These are phyloP conservation scores for Saxidomus purpurata DNA, from an alignment of 1,140 invertebrate genomes.

Conservation along the genomic window DNA sequence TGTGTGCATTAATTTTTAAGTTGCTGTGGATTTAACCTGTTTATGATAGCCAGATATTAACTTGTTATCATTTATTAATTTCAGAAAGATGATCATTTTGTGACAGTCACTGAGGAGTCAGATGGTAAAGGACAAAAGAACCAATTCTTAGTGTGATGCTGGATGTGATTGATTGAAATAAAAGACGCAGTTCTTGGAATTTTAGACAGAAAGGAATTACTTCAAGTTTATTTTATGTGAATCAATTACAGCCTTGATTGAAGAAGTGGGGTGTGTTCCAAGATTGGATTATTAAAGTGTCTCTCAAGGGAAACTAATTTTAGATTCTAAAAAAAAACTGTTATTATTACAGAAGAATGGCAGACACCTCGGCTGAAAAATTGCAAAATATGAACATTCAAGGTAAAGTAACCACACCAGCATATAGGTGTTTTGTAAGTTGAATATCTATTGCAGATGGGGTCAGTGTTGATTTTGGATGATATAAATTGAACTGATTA, in stretches of 20 bases:
- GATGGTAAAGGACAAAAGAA: not conserved
- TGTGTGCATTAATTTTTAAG: not conserved
- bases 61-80: constrained; percentile 3
- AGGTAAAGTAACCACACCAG: not conserved
- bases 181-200: not conserved
- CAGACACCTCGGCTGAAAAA: not conserved
- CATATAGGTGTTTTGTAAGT: too few species aligned
- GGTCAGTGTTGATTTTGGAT: too few species aligned
- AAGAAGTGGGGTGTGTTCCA: not conserved
- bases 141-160: too few species aligned
- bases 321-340: not conserved
- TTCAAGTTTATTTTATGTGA: not conserved
- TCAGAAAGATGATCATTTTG: constrained; percentile 23
- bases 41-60: constrained; percentile 4
- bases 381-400: constrained; percentile 30
- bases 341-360: not conserved
- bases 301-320: not conserved
- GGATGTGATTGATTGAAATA: constrained; percentile 2
- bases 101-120: not conserved
- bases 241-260: not conserved
- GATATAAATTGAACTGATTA: too few species aligned
- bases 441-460: too few species aligned
- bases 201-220: not conserved
- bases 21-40: not conserved
- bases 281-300: constrained; percentile 1